phyloP scores from a whole-genome alignment of 2,888 invertebrate species.

The Himalopsyche tibetana region DNA sequence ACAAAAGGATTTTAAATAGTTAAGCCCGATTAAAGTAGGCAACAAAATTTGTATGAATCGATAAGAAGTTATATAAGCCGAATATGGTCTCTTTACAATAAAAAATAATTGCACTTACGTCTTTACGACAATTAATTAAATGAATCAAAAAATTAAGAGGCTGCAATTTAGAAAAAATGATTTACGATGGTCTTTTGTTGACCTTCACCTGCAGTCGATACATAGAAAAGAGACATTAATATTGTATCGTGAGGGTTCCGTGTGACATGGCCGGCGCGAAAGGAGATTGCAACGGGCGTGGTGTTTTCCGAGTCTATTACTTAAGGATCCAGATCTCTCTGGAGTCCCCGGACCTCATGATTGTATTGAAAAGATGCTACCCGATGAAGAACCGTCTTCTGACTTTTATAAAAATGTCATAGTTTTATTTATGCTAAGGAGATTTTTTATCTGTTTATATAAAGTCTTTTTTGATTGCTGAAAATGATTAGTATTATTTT shows the following conservation, averaged over 20 bases:
- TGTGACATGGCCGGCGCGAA: background rate
- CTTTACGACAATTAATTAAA: no score
- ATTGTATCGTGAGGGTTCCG: background rate
- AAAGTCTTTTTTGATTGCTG: conserved; percentile 50
- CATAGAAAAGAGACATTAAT: background rate
- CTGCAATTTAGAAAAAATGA: no score
- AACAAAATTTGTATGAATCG: no score
- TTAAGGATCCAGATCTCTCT: conserved; percentile 32
- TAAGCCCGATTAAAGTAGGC: no score
- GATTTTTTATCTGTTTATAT: conserved; percentile 60
- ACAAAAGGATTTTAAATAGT: background rate
- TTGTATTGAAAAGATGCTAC: conserved; percentile 46
- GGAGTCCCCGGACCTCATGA: conserved; percentile 41
- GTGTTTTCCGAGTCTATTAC: conserved; percentile 24
- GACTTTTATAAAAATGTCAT: conserved; percentile 53
- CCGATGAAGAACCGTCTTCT: conserved; percentile 41
- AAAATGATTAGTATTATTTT: conserved; percentile 60
- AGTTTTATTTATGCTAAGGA: conserved; percentile 55
- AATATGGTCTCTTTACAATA: no score
- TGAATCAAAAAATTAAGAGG: no score
- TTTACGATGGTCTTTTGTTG: no score
- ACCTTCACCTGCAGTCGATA: no score
- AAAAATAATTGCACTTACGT: no score
- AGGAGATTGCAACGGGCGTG: conserved; percentile 17
- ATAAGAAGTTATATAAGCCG: no score